Evolutionary conservation across 2,888 invertebrate genomes (phyloP), one percentile per base, ranked within the genome.

Genomic region (Mongoloraphidia duomilia): DNA sequence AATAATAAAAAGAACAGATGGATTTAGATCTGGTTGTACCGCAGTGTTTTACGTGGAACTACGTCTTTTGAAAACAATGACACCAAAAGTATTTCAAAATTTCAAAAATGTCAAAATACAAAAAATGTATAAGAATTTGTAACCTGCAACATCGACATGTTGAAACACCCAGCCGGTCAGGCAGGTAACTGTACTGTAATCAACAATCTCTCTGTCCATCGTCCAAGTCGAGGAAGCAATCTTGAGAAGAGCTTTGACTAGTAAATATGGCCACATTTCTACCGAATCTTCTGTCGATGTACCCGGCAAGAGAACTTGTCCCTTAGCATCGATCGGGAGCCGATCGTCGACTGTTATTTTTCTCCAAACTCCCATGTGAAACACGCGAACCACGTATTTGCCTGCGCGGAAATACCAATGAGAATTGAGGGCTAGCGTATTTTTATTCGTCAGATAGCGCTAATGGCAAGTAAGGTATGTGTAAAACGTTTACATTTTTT

Each of bases 321-420:
- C 61, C 0, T 54, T 50, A 8, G 51, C 43, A 54, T 71, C 65
- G 2, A 72, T 50, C 2, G 74, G 74, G 11, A 73, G 55, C 41
- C 53, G 57, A 55, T 74, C 73, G 54, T 73, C 73, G 2, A 74
- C 63, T 9, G 62, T 56, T 8, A 74, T 58, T 50, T 65, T 65
- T 41, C 72, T 61, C 74, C 74, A 74, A 12, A 59, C 57, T 9
- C 72, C 74, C 63, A 73, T 53, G 62, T 67, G 70, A 54, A 65
- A 69, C 6, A 74, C 55, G 2, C 74, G 62, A 2, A 73, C 63
- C 1, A 69, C 53, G 53, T 74, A 74, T 58, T 70, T 71, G 14
- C 74, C 73, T 70, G 49, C 3, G 14, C 26, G 6, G 26, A 26
- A 26, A 26, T 36, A 41, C n/a, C n/a, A n/a, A n/a, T n/a, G n/a